Conservation (phyloP, 2,797 vertebrate species). For the Petrocephalus sullivani region DNA sequence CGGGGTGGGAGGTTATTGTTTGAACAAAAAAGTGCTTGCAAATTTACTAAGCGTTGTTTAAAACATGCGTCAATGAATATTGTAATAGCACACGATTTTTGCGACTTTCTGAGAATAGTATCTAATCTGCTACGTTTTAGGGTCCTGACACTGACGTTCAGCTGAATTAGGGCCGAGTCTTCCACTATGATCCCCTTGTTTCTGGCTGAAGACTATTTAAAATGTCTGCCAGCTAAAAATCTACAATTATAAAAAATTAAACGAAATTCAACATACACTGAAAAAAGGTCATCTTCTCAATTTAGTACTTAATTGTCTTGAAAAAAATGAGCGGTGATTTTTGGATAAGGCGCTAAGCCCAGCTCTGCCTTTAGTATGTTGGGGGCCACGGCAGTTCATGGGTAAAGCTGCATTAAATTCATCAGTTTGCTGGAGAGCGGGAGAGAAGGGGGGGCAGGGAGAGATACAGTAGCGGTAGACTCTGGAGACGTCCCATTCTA, state of each 20-base stretch:
- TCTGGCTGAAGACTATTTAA: not conserved
- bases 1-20: not conserved
- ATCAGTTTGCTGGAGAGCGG: slow-evolving; percentile 43
- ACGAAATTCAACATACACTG: not conserved
- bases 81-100: not conserved
- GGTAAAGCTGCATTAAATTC: slow-evolving; percentile 50
- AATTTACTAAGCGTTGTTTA: not conserved
- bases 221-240: not conserved
- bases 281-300: slow-evolving; percentile 3
- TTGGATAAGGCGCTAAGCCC: slow-evolving; percentile 21
- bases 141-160: not conserved
- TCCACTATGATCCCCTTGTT: not conserved
- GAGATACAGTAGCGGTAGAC: slow-evolving; percentile 37
- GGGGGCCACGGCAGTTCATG: slow-evolving; percentile 50
- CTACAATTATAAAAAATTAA: not conserved
- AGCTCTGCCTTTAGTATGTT: slow-evolving; percentile 44
- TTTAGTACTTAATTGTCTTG: slow-evolving; percentile 13
- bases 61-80: too few species aligned
- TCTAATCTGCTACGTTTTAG: not conserved
- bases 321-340: not conserved
- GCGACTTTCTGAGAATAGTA: not conserved
- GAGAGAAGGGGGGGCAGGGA: slow-evolving; percentile 5
- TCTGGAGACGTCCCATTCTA: slow-evolving; percentile 36
- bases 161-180: not conserved
- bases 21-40: not conserved